These are phyloP conservation scores for Anoplopoma fimbria DNA, from an alignment of 2,113 vertebrate genomes.

Conservation along the genomic window DNA sequence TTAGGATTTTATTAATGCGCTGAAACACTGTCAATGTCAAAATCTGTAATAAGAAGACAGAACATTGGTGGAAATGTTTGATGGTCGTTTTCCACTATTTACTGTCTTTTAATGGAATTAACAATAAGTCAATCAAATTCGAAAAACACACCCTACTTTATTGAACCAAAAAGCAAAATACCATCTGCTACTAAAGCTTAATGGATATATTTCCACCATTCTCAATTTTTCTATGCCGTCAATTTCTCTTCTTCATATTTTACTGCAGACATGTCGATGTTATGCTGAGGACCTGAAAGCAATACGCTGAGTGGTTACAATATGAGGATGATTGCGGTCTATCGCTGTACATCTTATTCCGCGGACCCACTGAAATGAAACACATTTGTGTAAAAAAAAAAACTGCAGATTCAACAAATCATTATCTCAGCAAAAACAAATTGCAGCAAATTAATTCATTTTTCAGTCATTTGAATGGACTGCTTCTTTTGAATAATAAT, in stretches of 20 bases:
- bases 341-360: background rate
- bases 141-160: background rate
- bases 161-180: background rate
- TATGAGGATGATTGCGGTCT: background rate
- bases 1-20: background rate
- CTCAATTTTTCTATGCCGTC: background rate
- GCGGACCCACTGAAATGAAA: constrained; percentile 2
- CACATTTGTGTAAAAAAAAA: background rate
- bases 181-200: background rate
- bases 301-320: background rate
- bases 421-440: constrained; percentile 36
- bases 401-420: constrained; percentile 9
- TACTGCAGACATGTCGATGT: constrained; percentile 2
- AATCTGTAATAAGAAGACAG: background rate
- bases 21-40: background rate
- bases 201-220: background rate
- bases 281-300: background rate
- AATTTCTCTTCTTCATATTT: background rate
- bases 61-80: background rate
- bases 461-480: constrained; percentile 38
- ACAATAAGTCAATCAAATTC: background rate
- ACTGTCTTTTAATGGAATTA: background rate
- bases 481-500: constrained; percentile 44
- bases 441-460: constrained; percentile 40
- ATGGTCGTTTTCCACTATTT: background rate